Evolutionary conservation across 2,113 vertebrate species (phyloP), one percentile per base, ranked within the genome.

Genomic region (Turnix velox): DNA sequence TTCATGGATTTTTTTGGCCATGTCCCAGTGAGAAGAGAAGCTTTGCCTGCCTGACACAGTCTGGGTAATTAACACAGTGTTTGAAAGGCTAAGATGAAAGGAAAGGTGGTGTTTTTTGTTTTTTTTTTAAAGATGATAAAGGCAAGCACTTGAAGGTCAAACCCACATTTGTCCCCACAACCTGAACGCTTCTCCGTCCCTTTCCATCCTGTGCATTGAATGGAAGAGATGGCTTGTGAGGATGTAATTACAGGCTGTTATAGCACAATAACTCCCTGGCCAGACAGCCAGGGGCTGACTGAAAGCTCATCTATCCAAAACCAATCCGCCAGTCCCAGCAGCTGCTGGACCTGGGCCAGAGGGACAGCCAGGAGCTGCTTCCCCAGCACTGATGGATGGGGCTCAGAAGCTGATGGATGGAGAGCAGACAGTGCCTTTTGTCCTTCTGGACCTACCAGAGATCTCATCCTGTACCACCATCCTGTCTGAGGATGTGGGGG

Each of bases 211-310:
- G 83, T 51, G 88, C 88, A 24, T 28, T 4, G 76, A 81, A 69
- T n/a, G 84, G 84, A 63, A 72, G 57, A 91, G 77, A 31, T 76
- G 40, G 24, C 75, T 42, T 30, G 81, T 28, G 88, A 88, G 85
- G 80, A 79, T 89, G 87, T 87, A 92, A 96, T 92, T 92, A 69
- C 89, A 65, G 92, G 37, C 72, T 30, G 71, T 93, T 93, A 89
- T 87, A 80, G 93, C 9, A 3, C 82, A 68, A 76, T 91, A 91
- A 95, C 77, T 94, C 84, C 95, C 88, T 80, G 27, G 59, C 9
- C 13, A 72, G 91, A 66, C 93, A 95, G 87, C 84, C 31, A 5
- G 9, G 57, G 90, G 35, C 87, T 77, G 72, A 73, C 71, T 7
- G 85, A 57, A 85, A 77, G 82, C 93, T 94, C 24, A 93, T 95